Conservation (phyloP, 2,888 invertebrate species). For the Anthrax anthrax region DNA sequence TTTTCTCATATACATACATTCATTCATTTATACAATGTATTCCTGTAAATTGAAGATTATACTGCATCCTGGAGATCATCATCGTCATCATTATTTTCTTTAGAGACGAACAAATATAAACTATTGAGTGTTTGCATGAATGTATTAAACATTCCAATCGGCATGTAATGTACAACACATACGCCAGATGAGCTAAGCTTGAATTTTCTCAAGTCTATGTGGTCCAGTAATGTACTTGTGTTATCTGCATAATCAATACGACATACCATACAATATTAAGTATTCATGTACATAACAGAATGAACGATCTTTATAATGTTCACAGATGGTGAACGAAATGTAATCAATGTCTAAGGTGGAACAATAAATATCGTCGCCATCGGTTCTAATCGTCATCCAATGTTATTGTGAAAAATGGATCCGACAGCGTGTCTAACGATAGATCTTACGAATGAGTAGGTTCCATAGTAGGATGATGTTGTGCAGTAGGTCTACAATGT, state of each 20-base stretch:
- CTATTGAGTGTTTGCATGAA: not conserved
- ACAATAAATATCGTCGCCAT: conserved; percentile 8
- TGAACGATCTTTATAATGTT: not conserved
- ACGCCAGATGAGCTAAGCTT: not conserved
- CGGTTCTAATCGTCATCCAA: conserved; percentile 1
- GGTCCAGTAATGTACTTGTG: no score
- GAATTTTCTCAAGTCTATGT: not conserved
- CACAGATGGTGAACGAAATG: not conserved
- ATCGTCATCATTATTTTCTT: not conserved
- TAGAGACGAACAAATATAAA: not conserved
- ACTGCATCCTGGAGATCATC: not conserved
- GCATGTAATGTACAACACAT: not conserved
- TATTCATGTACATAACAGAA: not conserved
- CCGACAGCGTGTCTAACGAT: conserved; percentile 7
- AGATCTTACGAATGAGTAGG: not conserved
- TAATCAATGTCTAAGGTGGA: conserved; percentile 1
- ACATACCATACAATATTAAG: no score
- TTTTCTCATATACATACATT: not conserved
- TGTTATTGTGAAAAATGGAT: conserved; percentile 2
- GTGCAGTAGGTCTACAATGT: not conserved
- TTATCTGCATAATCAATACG: no score
- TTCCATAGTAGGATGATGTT: no score
- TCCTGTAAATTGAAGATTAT: not conserved
- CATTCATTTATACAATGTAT: no score
- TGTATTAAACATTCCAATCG: not conserved